Conservation (phyloP, 2,888 invertebrate genomes). For the Drosophila subsilvestris region DNA sequence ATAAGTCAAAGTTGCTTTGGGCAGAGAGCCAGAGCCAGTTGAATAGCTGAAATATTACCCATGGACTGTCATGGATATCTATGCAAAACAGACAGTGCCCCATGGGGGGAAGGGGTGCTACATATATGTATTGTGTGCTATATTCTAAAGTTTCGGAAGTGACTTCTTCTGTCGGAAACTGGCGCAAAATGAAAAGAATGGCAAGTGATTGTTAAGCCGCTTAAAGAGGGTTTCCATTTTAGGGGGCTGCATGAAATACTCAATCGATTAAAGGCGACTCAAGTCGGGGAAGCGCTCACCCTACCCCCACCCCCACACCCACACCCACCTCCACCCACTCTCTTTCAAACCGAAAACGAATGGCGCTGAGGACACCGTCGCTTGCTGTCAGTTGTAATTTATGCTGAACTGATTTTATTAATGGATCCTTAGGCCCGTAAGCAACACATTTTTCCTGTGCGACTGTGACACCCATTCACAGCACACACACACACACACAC, state of each 20-base stretch:
- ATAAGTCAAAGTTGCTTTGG: too few species aligned
- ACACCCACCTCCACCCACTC: neutral
- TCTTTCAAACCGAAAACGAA: neutral
- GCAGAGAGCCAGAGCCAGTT: too few species aligned
- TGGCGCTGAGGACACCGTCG: constrained; percentile 1
- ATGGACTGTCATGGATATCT: too few species aligned
- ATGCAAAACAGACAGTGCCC: too few species aligned
- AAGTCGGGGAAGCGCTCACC: too few species aligned
- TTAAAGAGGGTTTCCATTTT: constrained; percentile 13
- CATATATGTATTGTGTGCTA: too few species aligned
- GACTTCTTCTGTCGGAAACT: too few species aligned
- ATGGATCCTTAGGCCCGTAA: constrained; percentile 54
- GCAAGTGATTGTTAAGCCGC: constrained; percentile 12
- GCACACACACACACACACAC: constrained; percentile 3
- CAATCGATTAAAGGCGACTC: constrained; percentile 17
- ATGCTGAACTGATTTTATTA: constrained; percentile 71
- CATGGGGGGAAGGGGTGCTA: too few species aligned
- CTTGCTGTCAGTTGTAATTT: constrained; percentile 45
- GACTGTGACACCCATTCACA: constrained; percentile 33
- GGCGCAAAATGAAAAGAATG: neutral
- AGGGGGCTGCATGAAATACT: constrained; percentile 10
- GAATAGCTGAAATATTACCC: neutral
- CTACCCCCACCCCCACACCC: neutral
- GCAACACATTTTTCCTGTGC: constrained; percentile 28
- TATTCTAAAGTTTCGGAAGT: too few species aligned